Conservation (phyloP, 2,888 invertebrate species). For the Folsomia manolachei region DNA sequence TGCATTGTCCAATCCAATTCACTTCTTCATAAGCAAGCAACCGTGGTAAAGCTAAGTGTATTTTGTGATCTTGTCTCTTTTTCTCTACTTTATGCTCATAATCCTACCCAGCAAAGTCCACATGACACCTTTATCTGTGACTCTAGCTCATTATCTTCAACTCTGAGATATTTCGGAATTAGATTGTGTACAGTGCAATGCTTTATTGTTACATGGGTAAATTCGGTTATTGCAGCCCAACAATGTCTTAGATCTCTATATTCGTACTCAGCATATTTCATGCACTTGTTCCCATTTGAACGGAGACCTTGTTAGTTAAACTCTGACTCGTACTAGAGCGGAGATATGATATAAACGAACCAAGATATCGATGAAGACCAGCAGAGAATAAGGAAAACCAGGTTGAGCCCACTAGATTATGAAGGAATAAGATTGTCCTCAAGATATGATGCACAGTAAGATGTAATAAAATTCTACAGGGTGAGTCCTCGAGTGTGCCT, state of each 20-base stretch:
- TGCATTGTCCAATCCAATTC: background rate
- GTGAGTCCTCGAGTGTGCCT: slow-evolving; percentile 2
- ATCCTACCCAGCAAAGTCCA: slow-evolving; percentile 15
- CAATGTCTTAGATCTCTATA: background rate
- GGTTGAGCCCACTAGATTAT: too few relatives aligned
- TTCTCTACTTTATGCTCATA: slow-evolving; percentile 13
- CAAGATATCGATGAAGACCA: slow-evolving; percentile 11
- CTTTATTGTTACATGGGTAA: too few relatives aligned
- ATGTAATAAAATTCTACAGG: slow-evolving; percentile 16
- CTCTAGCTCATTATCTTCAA: slow-evolving; percentile 8
- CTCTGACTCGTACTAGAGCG: background rate
- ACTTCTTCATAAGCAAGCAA: too few relatives aligned
- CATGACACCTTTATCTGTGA: slow-evolving; percentile 18
- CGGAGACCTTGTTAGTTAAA: background rate
- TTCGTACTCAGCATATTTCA: too few relatives aligned
- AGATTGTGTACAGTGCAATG: background rate
- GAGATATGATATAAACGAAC: slow-evolving; percentile 8
- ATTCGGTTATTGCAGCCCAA: too few relatives aligned
- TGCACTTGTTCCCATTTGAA: background rate
- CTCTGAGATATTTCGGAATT: background rate
- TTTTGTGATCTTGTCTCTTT: background rate
- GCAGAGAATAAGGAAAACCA: too few relatives aligned
- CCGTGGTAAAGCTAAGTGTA: background rate
- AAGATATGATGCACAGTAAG: slow-evolving; percentile 15
- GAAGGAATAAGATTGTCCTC: background rate